phyloP scores from a whole-genome alignment of 2,797 vertebrate species.

The Mormyrops boulengeri region DNA sequence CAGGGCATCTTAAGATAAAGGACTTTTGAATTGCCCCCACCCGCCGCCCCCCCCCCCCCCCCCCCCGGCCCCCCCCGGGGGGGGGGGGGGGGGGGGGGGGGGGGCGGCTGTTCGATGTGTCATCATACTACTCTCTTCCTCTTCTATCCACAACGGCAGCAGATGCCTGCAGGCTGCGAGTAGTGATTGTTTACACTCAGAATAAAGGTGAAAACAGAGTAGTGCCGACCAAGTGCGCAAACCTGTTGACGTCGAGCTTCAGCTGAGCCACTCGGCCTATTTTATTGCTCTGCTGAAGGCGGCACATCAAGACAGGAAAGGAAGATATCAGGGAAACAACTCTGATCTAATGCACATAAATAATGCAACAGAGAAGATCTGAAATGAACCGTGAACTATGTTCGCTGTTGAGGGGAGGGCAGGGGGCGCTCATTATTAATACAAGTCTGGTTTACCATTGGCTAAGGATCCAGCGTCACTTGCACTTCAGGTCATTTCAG shows the following conservation, averaged over 20 bases:
- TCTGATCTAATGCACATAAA: neutral
- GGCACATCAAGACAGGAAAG: neutral
- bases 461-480: neutral
- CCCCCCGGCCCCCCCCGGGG: too few species aligned
- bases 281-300: neutral
- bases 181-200: neutral
- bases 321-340: neutral
- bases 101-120: neutral
- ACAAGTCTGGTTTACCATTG: neutral
- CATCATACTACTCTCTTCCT: neutral
- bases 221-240: neutral
- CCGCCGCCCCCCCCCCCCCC: too few species aligned
- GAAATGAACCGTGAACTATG: neutral
- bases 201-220: neutral
- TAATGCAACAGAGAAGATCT: neutral
- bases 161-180: neutral
- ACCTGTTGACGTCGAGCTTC: neutral
- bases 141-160: neutral
- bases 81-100: neutral
- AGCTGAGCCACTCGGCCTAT: neutral
- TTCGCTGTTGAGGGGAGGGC: neutral
- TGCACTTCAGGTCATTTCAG: neutral
- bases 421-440: neutral
- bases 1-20: neutral
- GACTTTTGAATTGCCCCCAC: neutral